Evolutionary conservation across 2,113 vertebrate genomes (phyloP).

Genomic region (Hippocampus guttulatus): DNA sequence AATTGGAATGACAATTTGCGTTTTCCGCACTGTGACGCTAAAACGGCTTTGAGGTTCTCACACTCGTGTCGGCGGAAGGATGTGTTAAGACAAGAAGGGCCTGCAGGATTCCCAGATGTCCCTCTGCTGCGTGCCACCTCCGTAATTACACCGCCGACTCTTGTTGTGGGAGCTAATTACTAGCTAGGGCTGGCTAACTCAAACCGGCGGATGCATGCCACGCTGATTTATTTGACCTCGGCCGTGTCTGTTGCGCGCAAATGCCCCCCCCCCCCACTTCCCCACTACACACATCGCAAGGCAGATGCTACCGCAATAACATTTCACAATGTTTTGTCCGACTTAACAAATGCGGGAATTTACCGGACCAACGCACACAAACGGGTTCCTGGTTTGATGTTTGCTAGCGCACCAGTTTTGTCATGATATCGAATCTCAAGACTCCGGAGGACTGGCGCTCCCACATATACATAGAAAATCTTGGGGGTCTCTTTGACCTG

Average conservation of each 20-base stretch:
- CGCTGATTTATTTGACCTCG: conserved; percentile 58
- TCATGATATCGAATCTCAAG: background rate
- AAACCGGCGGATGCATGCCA: conserved; percentile 47
- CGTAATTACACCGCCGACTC: conserved; percentile 71
- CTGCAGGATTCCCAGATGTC: conserved; percentile 67
- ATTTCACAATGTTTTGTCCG: conserved; percentile 6
- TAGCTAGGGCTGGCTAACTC: conserved; percentile 52
- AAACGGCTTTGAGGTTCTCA: conserved; percentile 63
- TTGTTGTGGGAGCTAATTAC: conserved; percentile 63
- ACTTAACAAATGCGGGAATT: background rate
- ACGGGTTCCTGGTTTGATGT: background rate
- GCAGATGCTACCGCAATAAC: conserved; percentile 15
- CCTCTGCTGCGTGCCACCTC: conserved; percentile 59
- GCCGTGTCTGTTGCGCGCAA: conserved; percentile 14
- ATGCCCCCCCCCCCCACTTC: background rate
- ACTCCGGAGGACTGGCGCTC: conserved; percentile 16
- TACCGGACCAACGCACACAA: background rate
- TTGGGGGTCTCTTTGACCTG: conserved; percentile 48
- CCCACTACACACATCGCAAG: conserved; percentile 5
- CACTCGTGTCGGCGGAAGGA: conserved; percentile 50
- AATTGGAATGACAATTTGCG: background rate
- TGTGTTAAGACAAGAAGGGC: conserved; percentile 63
- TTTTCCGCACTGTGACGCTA: background rate
- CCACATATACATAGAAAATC: conserved; percentile 47
- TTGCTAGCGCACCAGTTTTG: conserved; percentile 7